Evolutionary conservation across 2,888 invertebrate genomes (phyloP), one percentile per base, ranked within the genome.

Genomic region (Drosophila borealis): DNA sequence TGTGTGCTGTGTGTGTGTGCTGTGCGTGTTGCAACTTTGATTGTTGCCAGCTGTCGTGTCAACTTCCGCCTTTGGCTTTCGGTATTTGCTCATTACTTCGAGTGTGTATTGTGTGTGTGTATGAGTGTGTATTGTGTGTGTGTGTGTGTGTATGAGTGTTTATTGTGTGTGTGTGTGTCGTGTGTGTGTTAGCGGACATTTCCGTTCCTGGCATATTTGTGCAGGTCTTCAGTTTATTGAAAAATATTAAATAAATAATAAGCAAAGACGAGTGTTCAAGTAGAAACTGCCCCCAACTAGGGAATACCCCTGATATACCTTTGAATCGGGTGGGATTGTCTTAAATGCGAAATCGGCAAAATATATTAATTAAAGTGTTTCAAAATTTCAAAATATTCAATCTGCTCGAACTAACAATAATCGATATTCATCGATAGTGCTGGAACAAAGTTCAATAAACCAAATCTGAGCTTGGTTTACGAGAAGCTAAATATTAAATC

Each of bases 11-110:
- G 34, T 33, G 46, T 17, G 39, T 33, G 41, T 51, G 29, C 29
- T 29, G 42, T 57, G 41, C 48, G 49, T 54, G 56, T 17, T 44
- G 34, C 70, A 49, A 39, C 42, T 42, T 54, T 48, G 57, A 56
- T 49, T 57, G 53, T 41, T 45, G 61, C 39, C 46, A 44, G 59
- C 10, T 54, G 49, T 45, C 70, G 69, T 70, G 55, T 50, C 74
- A 72, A 67, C 78, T 67, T 67, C 75, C 73, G 70, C 60, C 72
- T 59, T 45, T 29, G 49, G 60, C 51, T 34, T 50, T 69, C 50
- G 44, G 44, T 83, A 74, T 88, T 82, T 86, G 74, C 83, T 69
- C 74, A 74, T 88, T 82, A 82, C 71, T 49, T 71, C 36, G 53
- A 80, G 72, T 50, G 60, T 41, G 42, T 36, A 3, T 6, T n/a